Percentiles rank a stretch among this genome's conserved stretches.
phyloP scores from a whole-genome alignment of 2,888 invertebrate species.

The Disparrhopalites patrizii region DNA sequence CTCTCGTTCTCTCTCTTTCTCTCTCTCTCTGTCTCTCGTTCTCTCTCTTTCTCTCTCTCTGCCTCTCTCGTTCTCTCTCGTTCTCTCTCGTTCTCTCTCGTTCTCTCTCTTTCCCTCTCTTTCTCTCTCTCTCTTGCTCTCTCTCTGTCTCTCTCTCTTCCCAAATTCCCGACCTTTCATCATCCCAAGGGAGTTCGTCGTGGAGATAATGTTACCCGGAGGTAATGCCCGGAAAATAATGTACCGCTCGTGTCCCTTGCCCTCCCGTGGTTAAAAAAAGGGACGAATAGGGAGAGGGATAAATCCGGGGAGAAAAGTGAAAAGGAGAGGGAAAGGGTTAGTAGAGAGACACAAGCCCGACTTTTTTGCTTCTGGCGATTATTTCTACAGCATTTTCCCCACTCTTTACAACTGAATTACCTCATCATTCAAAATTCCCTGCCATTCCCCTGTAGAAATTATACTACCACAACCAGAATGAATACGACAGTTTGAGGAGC shows the following conservation, averaged over 20 bases:
- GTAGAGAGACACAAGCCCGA: background rate
- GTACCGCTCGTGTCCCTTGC: too few relatives aligned
- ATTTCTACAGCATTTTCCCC: background rate
- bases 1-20: background rate
- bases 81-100: too few relatives aligned
- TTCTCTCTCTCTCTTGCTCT: background rate
- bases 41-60: too few relatives aligned
- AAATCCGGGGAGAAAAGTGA: background rate
- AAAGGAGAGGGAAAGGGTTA: background rate
- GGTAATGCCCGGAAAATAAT: background rate
- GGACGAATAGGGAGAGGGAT: background rate
- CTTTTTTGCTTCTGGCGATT: background rate
- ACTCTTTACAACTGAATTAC: too few relatives aligned
- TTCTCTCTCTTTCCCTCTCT: too few relatives aligned
- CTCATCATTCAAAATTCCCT: too few relatives aligned
- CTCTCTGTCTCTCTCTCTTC: background rate
- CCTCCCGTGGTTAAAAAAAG: too few relatives aligned
- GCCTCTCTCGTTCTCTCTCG: too few relatives aligned
- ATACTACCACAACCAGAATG: too few relatives aligned
- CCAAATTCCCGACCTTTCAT: background rate
- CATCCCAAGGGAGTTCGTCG: background rate
- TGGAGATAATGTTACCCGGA: background rate
- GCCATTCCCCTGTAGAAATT: too few relatives aligned
- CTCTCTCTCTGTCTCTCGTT: too few relatives aligned
- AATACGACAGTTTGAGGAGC: too few relatives aligned